Conservation (phyloP, 2,113 vertebrate genomes). For the Stomatorhinus ivindoensis region DNA sequence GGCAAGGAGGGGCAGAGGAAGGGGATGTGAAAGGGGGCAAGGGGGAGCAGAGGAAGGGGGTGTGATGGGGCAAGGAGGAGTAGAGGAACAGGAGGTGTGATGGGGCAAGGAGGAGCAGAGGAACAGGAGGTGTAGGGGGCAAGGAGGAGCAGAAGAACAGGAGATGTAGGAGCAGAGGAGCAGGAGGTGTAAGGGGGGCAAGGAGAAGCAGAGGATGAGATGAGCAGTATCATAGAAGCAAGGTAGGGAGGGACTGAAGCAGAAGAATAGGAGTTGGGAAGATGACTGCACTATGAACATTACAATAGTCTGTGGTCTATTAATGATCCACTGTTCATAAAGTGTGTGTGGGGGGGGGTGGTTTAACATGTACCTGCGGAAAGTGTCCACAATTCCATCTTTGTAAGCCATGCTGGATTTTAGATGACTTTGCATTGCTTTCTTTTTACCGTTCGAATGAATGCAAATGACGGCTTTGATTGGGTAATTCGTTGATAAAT, state of each 20-base stretch:
- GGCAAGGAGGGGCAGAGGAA: neutral
- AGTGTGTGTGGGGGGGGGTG: no score
- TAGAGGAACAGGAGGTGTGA: neutral
- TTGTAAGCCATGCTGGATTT: neutral
- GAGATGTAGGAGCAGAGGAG: neutral
- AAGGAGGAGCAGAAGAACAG: neutral
- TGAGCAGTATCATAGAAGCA: neutral
- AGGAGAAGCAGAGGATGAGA: neutral
- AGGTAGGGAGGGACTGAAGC: neutral
- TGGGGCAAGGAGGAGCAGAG: neutral
- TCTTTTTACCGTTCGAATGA: neutral
- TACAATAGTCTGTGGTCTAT: neutral
- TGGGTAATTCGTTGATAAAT: conserved; percentile 75
- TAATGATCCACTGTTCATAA: neutral
- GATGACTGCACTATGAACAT: neutral
- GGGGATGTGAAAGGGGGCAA: neutral
- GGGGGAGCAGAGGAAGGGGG: neutral
- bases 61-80: neutral
- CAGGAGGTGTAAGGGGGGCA: neutral
- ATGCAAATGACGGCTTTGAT: conserved; percentile 42
- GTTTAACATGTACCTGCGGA: neutral
- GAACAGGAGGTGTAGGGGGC: neutral
- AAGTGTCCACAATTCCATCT: neutral
- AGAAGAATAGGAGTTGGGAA: neutral
- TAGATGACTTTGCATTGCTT: neutral